Percentiles rank a stretch among this genome's conserved stretches.
These are phyloP conservation scores for Monodelphis domestica DNA, from an alignment of 2,797 vertebrate species.

Conservation along the genomic window DNA sequence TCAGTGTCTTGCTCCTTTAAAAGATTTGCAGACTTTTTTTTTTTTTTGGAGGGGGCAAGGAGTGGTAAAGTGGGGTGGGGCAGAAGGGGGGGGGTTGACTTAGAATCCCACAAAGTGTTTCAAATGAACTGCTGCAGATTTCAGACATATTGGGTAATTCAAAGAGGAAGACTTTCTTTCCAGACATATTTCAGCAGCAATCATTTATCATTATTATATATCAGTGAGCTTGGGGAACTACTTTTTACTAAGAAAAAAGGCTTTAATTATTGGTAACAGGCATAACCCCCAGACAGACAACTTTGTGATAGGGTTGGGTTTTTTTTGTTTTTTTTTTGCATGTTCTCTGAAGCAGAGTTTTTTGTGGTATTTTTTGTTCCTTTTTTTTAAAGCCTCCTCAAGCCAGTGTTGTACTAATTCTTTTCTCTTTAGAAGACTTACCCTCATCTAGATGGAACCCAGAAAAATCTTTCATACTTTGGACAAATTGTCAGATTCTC, in stretches of 20 bases:
- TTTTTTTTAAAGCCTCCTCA: not conserved
- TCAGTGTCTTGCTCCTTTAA: not conserved
- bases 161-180: not conserved
- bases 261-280: slow-evolving; percentile 76
- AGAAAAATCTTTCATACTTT: slow-evolving; percentile 64
- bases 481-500: slow-evolving; percentile 71
- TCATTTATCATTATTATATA: slow-evolving; percentile 59
- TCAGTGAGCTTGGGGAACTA: slow-evolving; percentile 71
- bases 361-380: not conserved
- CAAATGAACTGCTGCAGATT: not conserved
- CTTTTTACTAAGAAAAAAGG: slow-evolving; percentile 63
- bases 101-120: not conserved
- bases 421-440: not conserved
- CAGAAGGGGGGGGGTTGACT: not conserved
- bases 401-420: not conserved
- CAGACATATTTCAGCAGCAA: slow-evolving; percentile 51
- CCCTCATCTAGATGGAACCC: slow-evolving; percentile 58
- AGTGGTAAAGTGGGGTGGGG: not conserved
- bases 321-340: not conserved
- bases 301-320: slow-evolving; percentile 73
- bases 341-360: not conserved
- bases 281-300: slow-evolving; percentile 53
- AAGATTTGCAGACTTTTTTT: rapidly evolving
- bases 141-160: not conserved
- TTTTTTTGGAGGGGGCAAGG: rapidly evolving